Percentiles rank a stretch among this genome's conserved stretches.
phyloP scores from a whole-genome alignment of 2,888 invertebrate genomes.

The Eucriotettix oculatus region DNA sequence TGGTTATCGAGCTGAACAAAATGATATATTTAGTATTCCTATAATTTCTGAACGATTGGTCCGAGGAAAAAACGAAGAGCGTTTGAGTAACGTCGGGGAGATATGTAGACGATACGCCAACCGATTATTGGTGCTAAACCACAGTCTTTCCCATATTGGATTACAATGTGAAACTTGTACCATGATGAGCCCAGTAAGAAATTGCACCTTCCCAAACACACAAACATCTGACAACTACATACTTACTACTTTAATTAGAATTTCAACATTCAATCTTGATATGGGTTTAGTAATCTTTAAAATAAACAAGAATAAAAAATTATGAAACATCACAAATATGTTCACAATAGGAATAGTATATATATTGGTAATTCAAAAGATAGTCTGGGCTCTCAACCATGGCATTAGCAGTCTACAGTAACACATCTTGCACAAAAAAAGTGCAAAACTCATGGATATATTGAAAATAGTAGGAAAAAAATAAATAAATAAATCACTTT shows the following conservation, averaged over 20 bases:
- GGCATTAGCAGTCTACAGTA: not conserved
- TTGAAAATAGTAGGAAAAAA: not conserved
- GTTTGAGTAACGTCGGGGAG: not conserved
- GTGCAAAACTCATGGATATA: not conserved
- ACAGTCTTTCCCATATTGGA: not conserved
- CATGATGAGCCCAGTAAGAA: not conserved
- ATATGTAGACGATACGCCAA: not conserved
- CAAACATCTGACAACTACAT: too few species aligned
- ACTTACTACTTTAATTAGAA: not conserved
- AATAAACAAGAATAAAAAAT: too few species aligned
- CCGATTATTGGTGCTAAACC: not conserved
- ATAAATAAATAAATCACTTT: slow-evolving; percentile 2
- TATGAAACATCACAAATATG: too few species aligned
- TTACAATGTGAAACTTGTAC: not conserved
- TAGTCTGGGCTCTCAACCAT: not conserved
- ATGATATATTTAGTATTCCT: too few species aligned
- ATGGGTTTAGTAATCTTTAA: not conserved
- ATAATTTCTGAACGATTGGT: too few species aligned
- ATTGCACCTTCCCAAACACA: not conserved
- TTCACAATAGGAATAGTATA: not conserved
- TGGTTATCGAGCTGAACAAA: too few species aligned
- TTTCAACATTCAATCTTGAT: not conserved
- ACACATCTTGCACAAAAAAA: slow-evolving; percentile 1
- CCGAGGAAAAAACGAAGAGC: too few species aligned
- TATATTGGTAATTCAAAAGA: not conserved